phyloP scores from a whole-genome alignment of 1,140 invertebrate genomes.

The Yoshiicerus persimilis region DNA sequence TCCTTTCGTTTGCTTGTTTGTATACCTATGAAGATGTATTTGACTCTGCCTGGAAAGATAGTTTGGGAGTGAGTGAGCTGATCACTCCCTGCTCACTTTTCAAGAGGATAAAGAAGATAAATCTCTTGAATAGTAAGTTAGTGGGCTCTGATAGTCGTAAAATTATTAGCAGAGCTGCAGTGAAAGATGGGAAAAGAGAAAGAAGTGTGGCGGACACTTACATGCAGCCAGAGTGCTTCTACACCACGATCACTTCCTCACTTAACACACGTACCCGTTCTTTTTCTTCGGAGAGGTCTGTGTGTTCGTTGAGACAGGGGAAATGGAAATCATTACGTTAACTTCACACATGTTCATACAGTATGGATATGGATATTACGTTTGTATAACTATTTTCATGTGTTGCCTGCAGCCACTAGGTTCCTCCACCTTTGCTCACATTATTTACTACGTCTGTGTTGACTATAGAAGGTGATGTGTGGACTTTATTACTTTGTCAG shows the following conservation, averaged over 20 bases:
- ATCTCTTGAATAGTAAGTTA: neutral
- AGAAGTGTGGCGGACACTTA: too few species aligned
- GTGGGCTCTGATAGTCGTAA: neutral
- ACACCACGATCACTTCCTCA: too few species aligned
- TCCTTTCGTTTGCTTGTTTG: neutral
- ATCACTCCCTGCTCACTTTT: neutral
- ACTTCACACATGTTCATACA: too few species aligned
- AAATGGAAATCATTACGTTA: neutral
- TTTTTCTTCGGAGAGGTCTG: too few species aligned
- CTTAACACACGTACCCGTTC: too few species aligned
- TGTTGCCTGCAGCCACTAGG: neutral
- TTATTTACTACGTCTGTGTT: neutral
- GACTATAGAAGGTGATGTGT: too few species aligned
- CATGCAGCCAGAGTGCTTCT: too few species aligned
- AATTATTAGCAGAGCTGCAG: neutral
- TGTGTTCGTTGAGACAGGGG: too few species aligned
- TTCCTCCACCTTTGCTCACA: neutral
- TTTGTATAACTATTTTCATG: neutral
- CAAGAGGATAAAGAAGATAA: neutral
- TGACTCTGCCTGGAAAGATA: neutral
- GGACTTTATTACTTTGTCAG: too few species aligned
- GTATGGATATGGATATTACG: neutral
- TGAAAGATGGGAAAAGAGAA: too few species aligned
- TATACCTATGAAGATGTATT: neutral
- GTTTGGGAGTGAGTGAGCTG: neutral